Base-by-base conservation (phyloP, 1,140 invertebrate species). In the Formica selysi region DNA sequence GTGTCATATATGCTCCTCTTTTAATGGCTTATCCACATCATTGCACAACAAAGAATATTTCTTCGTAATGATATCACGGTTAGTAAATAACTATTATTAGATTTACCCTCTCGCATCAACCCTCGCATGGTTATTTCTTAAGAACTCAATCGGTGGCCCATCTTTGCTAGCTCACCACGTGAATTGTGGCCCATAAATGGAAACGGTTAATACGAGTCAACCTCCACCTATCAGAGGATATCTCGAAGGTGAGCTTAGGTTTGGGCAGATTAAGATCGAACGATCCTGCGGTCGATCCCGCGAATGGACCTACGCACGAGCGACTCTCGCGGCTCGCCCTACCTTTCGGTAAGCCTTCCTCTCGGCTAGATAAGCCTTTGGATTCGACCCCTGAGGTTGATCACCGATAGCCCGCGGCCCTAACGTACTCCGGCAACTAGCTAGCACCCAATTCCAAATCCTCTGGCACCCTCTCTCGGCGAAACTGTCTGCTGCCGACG, bases 371-470 rank as follows among this genome's bases (percentile, higher is more conserved):
- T 91, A 91, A 91, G 89, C 91, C 81, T 81, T 85, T 32, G 87
- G 80, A 91, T 86, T 86, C 86, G 76, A 89, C 84, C 90, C 91
- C 86, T 78, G 65, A 84, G 88, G 65, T 87, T 86, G 90, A 91
- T 91, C 90, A 54, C 90, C 88, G 91, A 91, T 91, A 91, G 91
- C 90, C 87, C 68, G 84, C 79, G 86, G 86, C 85, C 85, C 87
- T 91, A 89, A 91, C 90, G 51, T 91, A 90, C 87, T 89, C 85
- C 48, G 16, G 44, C 89, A 79, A 29, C 85, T 51, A 86, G 85
- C 79, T 83, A 83, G 51, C 90, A 88, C 90, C 90, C 90, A 91
- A 87, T 89, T 89, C 86, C 79, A 91, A 88, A 90, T 90, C 90
- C 88, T 90, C 78, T 76, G 86, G 76, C 89, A 85, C 86, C 80